Base-by-base conservation (phyloP, 2,888 invertebrate species). In the Tachina lurida region DNA sequence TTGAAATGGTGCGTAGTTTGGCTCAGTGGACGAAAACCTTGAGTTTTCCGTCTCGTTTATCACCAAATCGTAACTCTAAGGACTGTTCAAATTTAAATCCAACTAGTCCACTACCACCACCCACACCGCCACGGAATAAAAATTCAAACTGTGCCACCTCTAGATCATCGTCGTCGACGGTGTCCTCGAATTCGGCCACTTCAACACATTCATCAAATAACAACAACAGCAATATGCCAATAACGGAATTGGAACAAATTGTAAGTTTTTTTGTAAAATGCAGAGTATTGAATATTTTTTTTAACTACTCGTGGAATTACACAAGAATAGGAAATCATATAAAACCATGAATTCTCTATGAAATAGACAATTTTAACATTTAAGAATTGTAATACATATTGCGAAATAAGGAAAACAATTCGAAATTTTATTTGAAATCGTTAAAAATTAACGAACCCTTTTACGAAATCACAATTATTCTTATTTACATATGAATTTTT, bases 1-100 rank as follows among this genome's bases (percentile, higher is more conserved):
- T 68, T 80, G 81, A 90, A 89, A 97, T 97, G 97, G 97, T 97
- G 93, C 96, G 97, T 89, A 97, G 96, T 94, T 94, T 97, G 91
- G 95, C 97, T 86, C 96, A 97, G 94, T 97, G 97, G 97, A 97
- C 97, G 93, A 97, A 97, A 94, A 97, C 97, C 89, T 94, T 97
- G 92, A 97, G 97, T 94, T 97, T 97, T 93, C 97, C 97, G 86
- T 95, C 97, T 90, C 94, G 97, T 93, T 94, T 97, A 91, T 96
- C 96, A 84, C 97, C 97, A 17, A 96, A 97, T 92, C 95, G 96
- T 90, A 95, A 95, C 78, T 95, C 95, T 56, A 96, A 96, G 93
- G 96, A 96, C 92, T 93, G 93, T 91, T 94, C 90, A 41, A 94
- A 95, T 87, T 94, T 94, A 82, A 94, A 94, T 88, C 94, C 94